Conservation (phyloP, 2,797 vertebrate species). For the Chelidonichthys spinosus region DNA sequence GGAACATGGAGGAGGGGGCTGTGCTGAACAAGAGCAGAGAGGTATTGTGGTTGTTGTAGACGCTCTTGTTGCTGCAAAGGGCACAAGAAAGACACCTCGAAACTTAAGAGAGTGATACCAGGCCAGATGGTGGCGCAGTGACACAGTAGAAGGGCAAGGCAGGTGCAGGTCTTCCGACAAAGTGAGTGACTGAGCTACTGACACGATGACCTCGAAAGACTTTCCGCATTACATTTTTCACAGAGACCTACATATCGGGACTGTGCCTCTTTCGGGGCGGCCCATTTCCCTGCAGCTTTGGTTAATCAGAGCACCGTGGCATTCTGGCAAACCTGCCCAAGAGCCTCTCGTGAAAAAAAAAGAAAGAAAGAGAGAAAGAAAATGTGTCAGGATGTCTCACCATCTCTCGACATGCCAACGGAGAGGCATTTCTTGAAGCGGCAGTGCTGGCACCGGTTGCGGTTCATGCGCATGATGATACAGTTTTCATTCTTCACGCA, state of each 20-base stretch:
- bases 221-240: constrained; percentile 72
- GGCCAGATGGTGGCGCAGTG: constrained; percentile 53
- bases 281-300: constrained; percentile 53
- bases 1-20: constrained; percentile 68
- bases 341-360: constrained; percentile 31
- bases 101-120: constrained; percentile 65
- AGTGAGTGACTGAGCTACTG: constrained; percentile 71
- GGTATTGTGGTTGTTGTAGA: constrained; percentile 37
- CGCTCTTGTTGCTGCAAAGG: constrained; percentile 74
- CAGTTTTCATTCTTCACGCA: constrained; percentile 89
- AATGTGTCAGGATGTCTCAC: constrained; percentile 79
- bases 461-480: constrained; percentile 88
- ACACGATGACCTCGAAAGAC: constrained; percentile 77
- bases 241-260: constrained; percentile 67
- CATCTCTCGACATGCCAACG: constrained; percentile 89
- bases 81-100: constrained; percentile 67
- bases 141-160: constrained; percentile 42
- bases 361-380: not conserved
- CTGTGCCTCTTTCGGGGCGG: constrained; percentile 28
- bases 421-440: constrained; percentile 89
- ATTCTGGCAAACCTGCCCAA: constrained; percentile 36
- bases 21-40: constrained; percentile 50
- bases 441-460: constrained; percentile 89
- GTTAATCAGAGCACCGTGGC: constrained; percentile 65
- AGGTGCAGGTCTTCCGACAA: constrained; percentile 56